Evolutionary conservation across 2,888 invertebrate species (phyloP).

Genomic region (Dryococelus australis): DNA sequence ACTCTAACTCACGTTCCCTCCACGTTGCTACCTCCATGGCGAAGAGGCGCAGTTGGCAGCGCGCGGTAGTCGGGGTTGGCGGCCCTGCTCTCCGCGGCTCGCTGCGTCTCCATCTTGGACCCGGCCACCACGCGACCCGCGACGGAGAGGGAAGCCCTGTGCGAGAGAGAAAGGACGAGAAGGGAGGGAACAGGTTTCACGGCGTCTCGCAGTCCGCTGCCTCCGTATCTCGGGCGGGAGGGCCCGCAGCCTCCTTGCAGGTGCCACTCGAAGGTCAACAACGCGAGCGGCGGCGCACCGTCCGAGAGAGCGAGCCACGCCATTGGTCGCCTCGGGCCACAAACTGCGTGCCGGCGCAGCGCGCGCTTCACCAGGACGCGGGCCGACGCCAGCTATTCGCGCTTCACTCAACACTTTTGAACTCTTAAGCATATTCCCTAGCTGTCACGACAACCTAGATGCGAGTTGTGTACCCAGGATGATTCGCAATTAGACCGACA

Average conservation of each 20-base stretch:
- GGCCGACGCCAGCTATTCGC: not conserved
- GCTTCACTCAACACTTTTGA: too few relatives aligned
- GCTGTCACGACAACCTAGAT: too few relatives aligned
- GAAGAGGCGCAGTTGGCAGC: too few relatives aligned
- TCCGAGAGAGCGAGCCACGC: conserved; percentile 35
- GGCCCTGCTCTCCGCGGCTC: too few relatives aligned
- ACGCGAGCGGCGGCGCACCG: conserved; percentile 31
- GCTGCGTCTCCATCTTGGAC: too few relatives aligned
- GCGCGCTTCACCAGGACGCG: not conserved
- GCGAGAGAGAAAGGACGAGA: not conserved
- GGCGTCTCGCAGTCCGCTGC: not conserved
- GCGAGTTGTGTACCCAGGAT: too few relatives aligned
- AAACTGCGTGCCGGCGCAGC: conserved; percentile 42
- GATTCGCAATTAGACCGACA: too few relatives aligned
- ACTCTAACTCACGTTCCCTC: too few relatives aligned
- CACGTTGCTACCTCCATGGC: too few relatives aligned
- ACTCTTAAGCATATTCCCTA: too few relatives aligned
- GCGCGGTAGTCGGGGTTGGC: too few relatives aligned
- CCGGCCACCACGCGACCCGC: too few relatives aligned
- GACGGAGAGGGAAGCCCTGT: not conserved
- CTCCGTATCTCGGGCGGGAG: not conserved
- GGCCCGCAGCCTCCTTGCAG: not conserved
- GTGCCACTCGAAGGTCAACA: conserved; percentile 27
- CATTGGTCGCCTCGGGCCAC: conserved; percentile 42
- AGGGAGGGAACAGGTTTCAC: not conserved